A percentile compares a stretch with the other conserved stretches of the same genome.
phyloP scores from a whole-genome alignment of 2,797 vertebrate genomes.

The Erpetoichthys calabaricus region DNA sequence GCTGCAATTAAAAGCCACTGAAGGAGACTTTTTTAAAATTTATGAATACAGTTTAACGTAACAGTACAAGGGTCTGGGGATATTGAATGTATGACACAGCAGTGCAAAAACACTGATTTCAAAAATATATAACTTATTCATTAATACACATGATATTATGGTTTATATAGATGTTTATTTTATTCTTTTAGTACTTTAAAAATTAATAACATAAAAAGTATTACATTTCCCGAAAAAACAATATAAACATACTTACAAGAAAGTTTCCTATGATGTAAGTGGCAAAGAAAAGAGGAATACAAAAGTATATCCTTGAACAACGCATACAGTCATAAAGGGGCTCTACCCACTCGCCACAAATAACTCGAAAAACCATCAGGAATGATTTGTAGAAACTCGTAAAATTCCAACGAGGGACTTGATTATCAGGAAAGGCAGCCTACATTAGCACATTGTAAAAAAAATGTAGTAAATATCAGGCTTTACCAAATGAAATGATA shows the following conservation, averaged over 20 bases:
- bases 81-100: too few relatives aligned
- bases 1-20: too few relatives aligned
- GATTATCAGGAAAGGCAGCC: constrained; percentile 6
- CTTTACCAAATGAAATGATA: too few relatives aligned
- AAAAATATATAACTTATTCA: too few relatives aligned
- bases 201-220: not conserved
- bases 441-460: not conserved
- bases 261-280: constrained; percentile 12
- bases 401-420: constrained; percentile 12
- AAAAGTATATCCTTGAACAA: constrained; percentile 14
- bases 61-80: too few relatives aligned
- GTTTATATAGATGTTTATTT: not conserved
- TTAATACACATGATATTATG: too few relatives aligned
- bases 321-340: constrained; percentile 12
- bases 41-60: too few relatives aligned
- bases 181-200: not conserved
- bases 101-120: too few relatives aligned
- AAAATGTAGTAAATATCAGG: not conserved
- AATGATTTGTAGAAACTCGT: constrained; percentile 11
- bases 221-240: not conserved
- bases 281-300: constrained; percentile 8
- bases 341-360: constrained; percentile 13
- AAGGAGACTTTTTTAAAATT: too few relatives aligned
- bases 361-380: constrained; percentile 12
- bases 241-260: constrained; percentile 4